These are phyloP conservation scores for Endomychus coccineus DNA, from an alignment of 2,888 invertebrate species.

Conservation along the genomic window DNA sequence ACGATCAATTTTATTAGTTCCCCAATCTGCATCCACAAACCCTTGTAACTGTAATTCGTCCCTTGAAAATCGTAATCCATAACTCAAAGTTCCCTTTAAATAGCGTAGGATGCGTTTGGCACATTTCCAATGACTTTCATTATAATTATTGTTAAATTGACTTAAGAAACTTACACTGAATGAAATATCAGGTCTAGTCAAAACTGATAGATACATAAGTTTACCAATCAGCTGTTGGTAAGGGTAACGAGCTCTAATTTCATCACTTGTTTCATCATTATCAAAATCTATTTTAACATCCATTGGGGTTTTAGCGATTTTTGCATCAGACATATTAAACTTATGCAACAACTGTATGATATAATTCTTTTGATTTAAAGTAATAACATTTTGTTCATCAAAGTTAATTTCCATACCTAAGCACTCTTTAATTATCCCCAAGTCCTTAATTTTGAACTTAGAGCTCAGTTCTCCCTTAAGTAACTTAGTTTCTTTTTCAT, in stretches of 20 bases:
- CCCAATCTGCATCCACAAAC: constrained; percentile 29
- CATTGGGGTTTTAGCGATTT: constrained; percentile 17
- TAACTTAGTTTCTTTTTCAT: constrained; percentile 2
- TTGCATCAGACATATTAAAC: constrained; percentile 15
- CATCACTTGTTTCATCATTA: constrained; percentile 13
- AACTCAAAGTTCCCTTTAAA: constrained; percentile 19
- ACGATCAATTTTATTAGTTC: constrained; percentile 25
- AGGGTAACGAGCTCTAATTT: constrained; percentile 10
- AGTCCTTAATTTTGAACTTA: constrained; percentile 21
- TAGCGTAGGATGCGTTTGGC: constrained; percentile 23
- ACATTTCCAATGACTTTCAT: constrained; percentile 19
- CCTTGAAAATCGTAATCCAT: constrained; percentile 19
- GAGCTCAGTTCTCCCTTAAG: constrained; percentile 10
- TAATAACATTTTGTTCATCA: constrained; percentile 12
- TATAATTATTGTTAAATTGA: constrained; percentile 18
- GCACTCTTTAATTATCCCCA: constrained; percentile 19
- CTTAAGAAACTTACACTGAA: constrained; percentile 21
- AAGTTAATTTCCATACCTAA: constrained; percentile 20
- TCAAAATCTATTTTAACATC: constrained; percentile 17
- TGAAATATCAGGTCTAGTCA: constrained; percentile 24
- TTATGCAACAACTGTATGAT: constrained; percentile 15
- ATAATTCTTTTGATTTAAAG: constrained; percentile 19
- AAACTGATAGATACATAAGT: constrained; percentile 19
- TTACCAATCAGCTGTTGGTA: constrained; percentile 22
- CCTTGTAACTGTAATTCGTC: constrained; percentile 14